These are phyloP conservation scores for Plebejus anna DNA, from an alignment of 2,888 invertebrate genomes.

Conservation along the genomic window DNA sequence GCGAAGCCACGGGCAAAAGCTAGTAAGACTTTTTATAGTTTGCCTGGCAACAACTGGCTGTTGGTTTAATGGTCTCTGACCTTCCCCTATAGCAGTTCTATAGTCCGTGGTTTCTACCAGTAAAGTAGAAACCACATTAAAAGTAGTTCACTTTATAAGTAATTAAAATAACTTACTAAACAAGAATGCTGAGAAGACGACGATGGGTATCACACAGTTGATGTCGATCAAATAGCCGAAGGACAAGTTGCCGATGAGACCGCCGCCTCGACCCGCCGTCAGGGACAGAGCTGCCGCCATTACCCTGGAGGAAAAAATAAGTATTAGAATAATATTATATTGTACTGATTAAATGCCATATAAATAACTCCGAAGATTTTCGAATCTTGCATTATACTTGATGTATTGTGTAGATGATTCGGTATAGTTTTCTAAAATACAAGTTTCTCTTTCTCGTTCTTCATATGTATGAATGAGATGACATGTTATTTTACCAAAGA, in stretches of 20 bases:
- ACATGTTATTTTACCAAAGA: too few relatives aligned
- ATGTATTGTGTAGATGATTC: too few relatives aligned
- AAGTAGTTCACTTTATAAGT: not conserved
- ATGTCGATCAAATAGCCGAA: conserved; percentile 90
- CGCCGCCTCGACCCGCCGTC: conserved; percentile 88
- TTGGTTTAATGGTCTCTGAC: not conserved
- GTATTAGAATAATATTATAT: not conserved
- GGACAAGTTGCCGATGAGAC: conserved; percentile 86
- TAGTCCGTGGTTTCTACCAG: not conserved
- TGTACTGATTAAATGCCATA: too few relatives aligned
- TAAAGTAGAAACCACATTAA: conserved; percentile 16
- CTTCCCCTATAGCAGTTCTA: not conserved
- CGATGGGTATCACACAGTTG: conserved; percentile 87
- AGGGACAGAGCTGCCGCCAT: conserved; percentile 90
- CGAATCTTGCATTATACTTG: too few relatives aligned
- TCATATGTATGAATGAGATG: too few relatives aligned
- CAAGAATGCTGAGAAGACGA: conserved; percentile 85
- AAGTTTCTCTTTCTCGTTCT: too few relatives aligned
- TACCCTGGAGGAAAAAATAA: conserved; percentile 74
- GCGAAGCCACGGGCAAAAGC: too few relatives aligned
- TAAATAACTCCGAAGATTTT: not conserved
- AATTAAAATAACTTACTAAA: conserved; percentile 80
- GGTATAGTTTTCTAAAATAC: too few relatives aligned
- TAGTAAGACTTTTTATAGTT: too few relatives aligned
- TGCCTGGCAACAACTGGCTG: not conserved